Base-by-base conservation (phyloP, 2,113 vertebrate genomes). In the Notechis scutatus region DNA sequence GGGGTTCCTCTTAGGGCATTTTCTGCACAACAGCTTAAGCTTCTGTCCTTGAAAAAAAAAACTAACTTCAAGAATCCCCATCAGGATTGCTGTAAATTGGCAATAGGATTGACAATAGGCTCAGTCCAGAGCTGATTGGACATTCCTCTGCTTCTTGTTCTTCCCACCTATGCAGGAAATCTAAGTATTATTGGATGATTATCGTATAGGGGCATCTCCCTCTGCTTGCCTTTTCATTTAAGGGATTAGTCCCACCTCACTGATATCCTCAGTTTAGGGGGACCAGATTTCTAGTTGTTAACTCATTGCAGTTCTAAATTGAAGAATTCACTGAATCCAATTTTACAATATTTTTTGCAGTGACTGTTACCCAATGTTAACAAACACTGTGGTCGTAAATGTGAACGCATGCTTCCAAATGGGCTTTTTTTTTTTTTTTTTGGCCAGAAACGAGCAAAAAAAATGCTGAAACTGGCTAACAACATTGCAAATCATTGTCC, bases 191-290 rank as follows among this genome's bases (percentile, higher is more conserved):
- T 69, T n/a, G 29, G 29, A n/a, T n/a, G 29, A 12, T 21, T 59
- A 5, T 69, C 29, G 1, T n/a, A 11, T n/a, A 29, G 61, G 11
- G 11, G 1, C 0, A 0, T n/a, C 1, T 69, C 61, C 12, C 29
- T 69, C 26, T n/a, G 29, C 29, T 29, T 69, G 29, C 4, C 61
- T 69, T 69, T 69, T n/a, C 29, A 14, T 69, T 69, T 69, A 14
- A 69, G 29, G 11, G 29, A n/a, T 69, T 69, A 29, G 61, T n/a
- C 61, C 4, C 29, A n/a, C 29, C 61, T n/a, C 61, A 69, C 12
- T 69, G 29, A n/a, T 69, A 12, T 69, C 61, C 61, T 69, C 59
- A 61, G 10, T 61, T 61, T 61, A 61, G 24, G 24, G 26, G 3
- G 24, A 23, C 10, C 59, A 29, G 59, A 29, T 61, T 61, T 61